These are phyloP conservation scores for Siderastrea siderea DNA, from an alignment of 92 coral and sea anemone genomes.

Conservation along the genomic window DNA sequence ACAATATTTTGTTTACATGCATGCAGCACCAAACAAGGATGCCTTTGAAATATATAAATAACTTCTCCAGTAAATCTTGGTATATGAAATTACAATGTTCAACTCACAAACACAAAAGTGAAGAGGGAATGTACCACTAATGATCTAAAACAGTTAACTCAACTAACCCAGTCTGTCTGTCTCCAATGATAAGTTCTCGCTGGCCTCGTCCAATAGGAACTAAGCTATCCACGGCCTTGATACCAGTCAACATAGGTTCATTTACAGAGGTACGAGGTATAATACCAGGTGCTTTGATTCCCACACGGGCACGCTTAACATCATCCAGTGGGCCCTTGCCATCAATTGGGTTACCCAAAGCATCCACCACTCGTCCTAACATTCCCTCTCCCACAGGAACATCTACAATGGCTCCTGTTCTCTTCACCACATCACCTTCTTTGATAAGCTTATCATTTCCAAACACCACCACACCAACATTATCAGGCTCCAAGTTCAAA, in stretches of 20 bases:
- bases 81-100: no score
- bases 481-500: constrained; percentile 98
- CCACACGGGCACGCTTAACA: constrained; percentile 87
- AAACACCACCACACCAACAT: constrained; percentile 99
- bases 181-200: constrained; percentile 99
- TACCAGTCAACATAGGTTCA: constrained; percentile 99
- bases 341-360: constrained; percentile 98
- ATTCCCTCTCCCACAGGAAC: constrained; percentile 97
- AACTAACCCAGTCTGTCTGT: constrained; percentile 99
- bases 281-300: constrained; percentile 98
- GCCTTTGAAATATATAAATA: no score
- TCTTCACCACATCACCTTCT: constrained; percentile 98
- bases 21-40: no score
- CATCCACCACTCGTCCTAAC: constrained; percentile 99
- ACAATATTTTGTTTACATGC: not conserved
- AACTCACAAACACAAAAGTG: not conserved
- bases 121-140: not conserved
- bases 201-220: constrained; percentile 99
- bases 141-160: not conserved
- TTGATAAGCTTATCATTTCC: constrained; percentile 99
- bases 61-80: no score
- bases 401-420: constrained; percentile 99
- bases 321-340: constrained; percentile 90
- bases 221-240: constrained; percentile 99
- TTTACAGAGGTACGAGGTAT: constrained; percentile 99